Conservation (phyloP, 2,888 invertebrate genomes). For the Drosophila affinis region DNA sequence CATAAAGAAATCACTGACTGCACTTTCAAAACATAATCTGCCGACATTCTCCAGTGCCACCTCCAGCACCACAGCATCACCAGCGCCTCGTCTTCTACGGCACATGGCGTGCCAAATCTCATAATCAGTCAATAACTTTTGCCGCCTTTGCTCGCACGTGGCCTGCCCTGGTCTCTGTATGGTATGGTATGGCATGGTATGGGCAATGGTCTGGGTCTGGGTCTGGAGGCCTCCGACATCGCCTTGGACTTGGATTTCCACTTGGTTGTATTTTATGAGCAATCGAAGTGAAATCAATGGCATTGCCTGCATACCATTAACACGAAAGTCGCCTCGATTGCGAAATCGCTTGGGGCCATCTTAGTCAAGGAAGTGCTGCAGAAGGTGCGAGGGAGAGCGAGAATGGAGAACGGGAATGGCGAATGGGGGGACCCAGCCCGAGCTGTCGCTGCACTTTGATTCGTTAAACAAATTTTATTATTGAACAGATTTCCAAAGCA, state of each 20-base stretch:
- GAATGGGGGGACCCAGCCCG: constrained; percentile 1
- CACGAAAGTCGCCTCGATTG: constrained; percentile 73
- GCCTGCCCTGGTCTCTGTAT: constrained; percentile 32
- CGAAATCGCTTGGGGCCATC: constrained; percentile 69
- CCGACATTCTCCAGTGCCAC: constrained; percentile 58
- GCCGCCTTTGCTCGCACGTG: constrained; percentile 77
- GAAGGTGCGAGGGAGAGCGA: constrained; percentile 6
- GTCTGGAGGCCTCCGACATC: constrained; percentile 30
- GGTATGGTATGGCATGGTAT: not conserved
- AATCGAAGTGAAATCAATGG: constrained; percentile 80
- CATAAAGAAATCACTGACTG: constrained; percentile 78
- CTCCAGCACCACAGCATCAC: not conserved
- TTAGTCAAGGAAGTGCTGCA: constrained; percentile 31
- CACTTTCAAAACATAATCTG: constrained; percentile 80
- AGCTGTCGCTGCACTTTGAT: constrained; percentile 59
- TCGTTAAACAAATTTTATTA: constrained; percentile 79
- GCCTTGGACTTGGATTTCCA: constrained; percentile 58
- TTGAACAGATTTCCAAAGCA: constrained; percentile 76
- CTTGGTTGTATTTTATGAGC: constrained; percentile 69
- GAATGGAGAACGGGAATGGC: not conserved
- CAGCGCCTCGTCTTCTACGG: constrained; percentile 31
- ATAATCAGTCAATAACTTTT: constrained; percentile 81
- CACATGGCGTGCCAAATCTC: constrained; percentile 79
- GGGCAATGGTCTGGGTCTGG: not conserved
- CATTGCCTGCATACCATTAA: constrained; percentile 79